Evolutionary conservation across 2,797 vertebrate genomes (phyloP).

Genomic region (Meriones psammophilus): DNA sequence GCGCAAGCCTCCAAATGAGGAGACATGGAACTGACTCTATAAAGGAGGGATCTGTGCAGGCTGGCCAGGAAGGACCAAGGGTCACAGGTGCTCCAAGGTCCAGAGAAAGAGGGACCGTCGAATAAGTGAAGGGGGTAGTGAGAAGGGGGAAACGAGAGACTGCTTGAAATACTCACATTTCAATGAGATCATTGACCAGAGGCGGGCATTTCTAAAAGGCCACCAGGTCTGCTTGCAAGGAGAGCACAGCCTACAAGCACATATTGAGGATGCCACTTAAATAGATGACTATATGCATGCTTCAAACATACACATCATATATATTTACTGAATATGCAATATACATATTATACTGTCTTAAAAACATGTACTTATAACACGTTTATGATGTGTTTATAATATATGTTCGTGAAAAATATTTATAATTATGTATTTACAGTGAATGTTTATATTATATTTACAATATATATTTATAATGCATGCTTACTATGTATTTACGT

Average conservation of each 20-base stretch:
- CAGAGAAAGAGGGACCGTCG: background rate
- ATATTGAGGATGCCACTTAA: background rate
- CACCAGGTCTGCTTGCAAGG: background rate
- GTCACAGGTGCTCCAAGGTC: background rate
- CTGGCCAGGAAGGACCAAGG: background rate
- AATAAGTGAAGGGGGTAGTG: background rate
- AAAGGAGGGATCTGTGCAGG: background rate
- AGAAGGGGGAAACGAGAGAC: background rate
- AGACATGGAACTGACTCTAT: background rate
- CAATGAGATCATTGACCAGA: background rate
- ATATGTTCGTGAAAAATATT: background rate
- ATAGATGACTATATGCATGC: background rate
- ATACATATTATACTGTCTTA: background rate
- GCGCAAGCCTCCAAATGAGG: background rate
- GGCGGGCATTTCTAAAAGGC: background rate
- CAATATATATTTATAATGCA: background rate
- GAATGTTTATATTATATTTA: background rate
- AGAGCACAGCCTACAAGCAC: background rate
- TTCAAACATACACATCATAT: background rate
- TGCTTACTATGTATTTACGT: background rate
- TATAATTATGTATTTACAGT: background rate
- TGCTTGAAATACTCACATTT: background rate
- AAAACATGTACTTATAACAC: background rate
- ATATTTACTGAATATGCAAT: background rate
- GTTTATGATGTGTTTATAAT: background rate